Evolutionary conservation across 2,888 invertebrate species (phyloP), one percentile per base, ranked within the genome.

Genomic region (Acanthosepion lycidas): DNA sequence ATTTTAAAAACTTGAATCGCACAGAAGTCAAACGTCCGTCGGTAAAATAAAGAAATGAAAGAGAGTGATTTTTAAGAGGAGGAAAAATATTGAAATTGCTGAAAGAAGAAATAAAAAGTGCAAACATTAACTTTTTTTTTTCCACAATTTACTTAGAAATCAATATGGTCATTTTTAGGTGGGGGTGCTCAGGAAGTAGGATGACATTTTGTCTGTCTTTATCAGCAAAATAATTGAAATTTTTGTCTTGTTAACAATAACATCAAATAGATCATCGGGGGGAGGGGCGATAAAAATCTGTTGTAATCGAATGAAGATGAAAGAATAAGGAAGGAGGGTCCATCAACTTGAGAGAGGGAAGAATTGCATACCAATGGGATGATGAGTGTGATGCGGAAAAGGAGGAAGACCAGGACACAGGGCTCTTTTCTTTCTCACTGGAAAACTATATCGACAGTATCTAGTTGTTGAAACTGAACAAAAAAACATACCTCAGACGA

Each of bases 151-250:
- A 23, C 23, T 59, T 15, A 78, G 15, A 78, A 78, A 78, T 78
- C 78, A 78, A 78, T 78, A 59, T 15, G 78, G 78, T 78, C 78
- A 33, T 15, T n/a, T n/a, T 78, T n/a, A 15, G 15, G n/a, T n/a
- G 12, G n/a, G 28, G 6, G 59, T 6, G 33, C 59, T n/a, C 33
- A 78, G 6, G n/a, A 78, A 78, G 15, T 78, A 33, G 78, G 33
- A 78, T 78, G 33, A 12, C n/a, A 78, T n/a, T 42, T 78, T n/a
- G 15, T n/a, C n/a, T 78, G 9, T 12, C n/a, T 78, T 33, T 78
- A n/a, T 78, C 78, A n/a, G 78, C n/a, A 78, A 78, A 78, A 78
- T 78, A 78, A 78, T 78, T 78, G 78, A 78, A 78, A 78, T 78
- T n/a, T n/a, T n/a, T 78, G 78, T 78, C 78, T 78, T n/a, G n/a